Percentiles rank a stretch among this genome's conserved stretches.
These are phyloP conservation scores for Stylophora pistillata DNA, from an alignment of 64 coral and sea anemone species.

Conservation along the genomic window DNA sequence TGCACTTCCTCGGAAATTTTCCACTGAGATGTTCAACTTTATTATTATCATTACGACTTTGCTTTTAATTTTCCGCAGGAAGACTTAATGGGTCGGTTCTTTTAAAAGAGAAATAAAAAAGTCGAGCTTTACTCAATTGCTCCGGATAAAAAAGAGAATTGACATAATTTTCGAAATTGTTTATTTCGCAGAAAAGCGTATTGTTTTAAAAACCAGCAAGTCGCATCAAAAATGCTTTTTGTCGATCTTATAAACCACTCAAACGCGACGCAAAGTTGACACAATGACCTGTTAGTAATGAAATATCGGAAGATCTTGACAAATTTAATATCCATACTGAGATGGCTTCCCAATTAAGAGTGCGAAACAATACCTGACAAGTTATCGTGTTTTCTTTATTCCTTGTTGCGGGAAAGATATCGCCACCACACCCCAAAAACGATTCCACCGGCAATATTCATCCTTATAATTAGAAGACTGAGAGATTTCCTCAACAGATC, in stretches of 20 bases:
- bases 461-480: constrained; percentile 6
- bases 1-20: constrained; percentile 7
- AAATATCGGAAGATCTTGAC: constrained; percentile 46
- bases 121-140: constrained; percentile 27
- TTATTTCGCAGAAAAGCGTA: constrained; percentile 23
- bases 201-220: constrained; percentile 10
- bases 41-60: neutral
- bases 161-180: constrained; percentile 39
- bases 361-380: constrained; percentile 6
- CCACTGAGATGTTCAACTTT: neutral
- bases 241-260: constrained; percentile 36
- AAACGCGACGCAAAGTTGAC: constrained; percentile 18
- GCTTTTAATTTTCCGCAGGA: constrained; percentile 24
- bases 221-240: constrained; percentile 16
- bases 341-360: constrained; percentile 21
- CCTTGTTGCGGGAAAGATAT: neutral
- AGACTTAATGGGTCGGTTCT: constrained; percentile 43
- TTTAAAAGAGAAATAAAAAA: constrained; percentile 29
- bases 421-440: constrained; percentile 5
- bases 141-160: constrained; percentile 20
- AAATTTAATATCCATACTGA: constrained; percentile 1
- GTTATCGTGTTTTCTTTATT: constrained; percentile 13
- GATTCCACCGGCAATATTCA: constrained; percentile 6
- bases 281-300: constrained; percentile 28
- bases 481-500: constrained; percentile 3